A percentile compares a stretch with the other conserved stretches of the same genome.
Evolutionary conservation across 2,113 vertebrate genomes (phyloP).

Genomic region (Heterocephalus glaber): DNA sequence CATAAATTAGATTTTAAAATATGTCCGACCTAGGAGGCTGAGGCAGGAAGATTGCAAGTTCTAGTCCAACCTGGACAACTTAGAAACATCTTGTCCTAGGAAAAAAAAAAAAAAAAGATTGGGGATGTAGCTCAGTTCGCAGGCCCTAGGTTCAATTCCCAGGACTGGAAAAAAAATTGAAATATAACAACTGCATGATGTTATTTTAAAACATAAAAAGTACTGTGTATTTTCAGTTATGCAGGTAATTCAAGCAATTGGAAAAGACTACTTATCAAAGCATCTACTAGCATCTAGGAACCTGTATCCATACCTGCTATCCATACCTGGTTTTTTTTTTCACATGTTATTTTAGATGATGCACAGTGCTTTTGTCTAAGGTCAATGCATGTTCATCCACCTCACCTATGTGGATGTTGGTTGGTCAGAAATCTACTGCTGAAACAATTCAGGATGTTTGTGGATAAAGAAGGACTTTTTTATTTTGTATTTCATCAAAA

Average conservation of each 20-base stretch:
- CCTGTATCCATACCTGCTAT: not conserved
- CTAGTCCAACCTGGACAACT: not conserved
- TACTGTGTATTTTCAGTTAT: not conserved
- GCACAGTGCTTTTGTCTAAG: not conserved
- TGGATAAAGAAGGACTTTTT: not conserved
- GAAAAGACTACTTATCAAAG: not conserved
- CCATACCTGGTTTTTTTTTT: too few relatives aligned
- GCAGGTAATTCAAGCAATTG: not conserved
- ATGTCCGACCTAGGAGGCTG: not conserved
- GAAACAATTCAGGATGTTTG: not conserved
- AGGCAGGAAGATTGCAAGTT: not conserved
- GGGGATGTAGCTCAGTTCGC: not conserved
- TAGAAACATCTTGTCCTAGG: not conserved
- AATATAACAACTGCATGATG: not conserved
- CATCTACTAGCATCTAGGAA: not conserved
- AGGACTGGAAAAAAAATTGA: not conserved
- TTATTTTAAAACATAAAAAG: not conserved
- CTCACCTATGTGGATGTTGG: not conserved
- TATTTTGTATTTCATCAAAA: not conserved
- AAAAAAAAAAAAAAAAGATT: not conserved
- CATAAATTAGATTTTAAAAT: not conserved
- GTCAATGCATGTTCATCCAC: not conserved
- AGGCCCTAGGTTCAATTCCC: not conserved
- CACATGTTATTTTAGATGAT: not conserved
- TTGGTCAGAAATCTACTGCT: not conserved